Evolutionary conservation across 2,888 invertebrate species (phyloP).

Genomic region (Ptychoptera albimana): DNA sequence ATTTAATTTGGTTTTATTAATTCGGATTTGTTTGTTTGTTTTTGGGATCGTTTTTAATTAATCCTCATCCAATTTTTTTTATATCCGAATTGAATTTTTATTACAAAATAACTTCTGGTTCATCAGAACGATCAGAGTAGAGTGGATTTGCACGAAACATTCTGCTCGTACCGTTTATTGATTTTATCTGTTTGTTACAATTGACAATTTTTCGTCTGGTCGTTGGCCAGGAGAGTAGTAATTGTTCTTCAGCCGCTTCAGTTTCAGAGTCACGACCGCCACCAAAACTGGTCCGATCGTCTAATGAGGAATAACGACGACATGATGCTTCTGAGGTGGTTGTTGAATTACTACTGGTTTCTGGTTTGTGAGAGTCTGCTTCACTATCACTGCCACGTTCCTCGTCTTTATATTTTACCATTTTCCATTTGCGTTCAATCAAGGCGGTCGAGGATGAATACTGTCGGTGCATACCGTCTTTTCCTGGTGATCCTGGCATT

Average conservation of each 20-base stretch:
- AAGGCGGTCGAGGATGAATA: constrained; percentile 30
- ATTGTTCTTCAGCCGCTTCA: constrained; percentile 30
- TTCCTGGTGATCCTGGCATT: constrained; percentile 21
- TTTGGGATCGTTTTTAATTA: too few species aligned
- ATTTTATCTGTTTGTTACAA: constrained; percentile 7
- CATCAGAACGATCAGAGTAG: constrained; percentile 11
- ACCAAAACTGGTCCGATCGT: constrained; percentile 15
- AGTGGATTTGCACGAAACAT: constrained; percentile 9
- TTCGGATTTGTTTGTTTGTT: too few species aligned
- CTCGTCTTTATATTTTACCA: constrained; percentile 15
- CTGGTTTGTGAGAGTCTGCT: constrained; percentile 13
- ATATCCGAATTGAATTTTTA: not conserved
- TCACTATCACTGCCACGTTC: constrained; percentile 13
- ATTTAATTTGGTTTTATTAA: too few species aligned
- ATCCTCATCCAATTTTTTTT: too few species aligned
- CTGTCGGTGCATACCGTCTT: constrained; percentile 21
- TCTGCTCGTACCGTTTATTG: constrained; percentile 6
- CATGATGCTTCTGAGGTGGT: constrained; percentile 25
- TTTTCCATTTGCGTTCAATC: constrained; percentile 28
- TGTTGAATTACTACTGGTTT: constrained; percentile 34
- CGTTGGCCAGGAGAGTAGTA: constrained; percentile 39
- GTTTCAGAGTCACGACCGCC: constrained; percentile 22
- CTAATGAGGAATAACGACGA: constrained; percentile 27
- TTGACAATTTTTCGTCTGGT: constrained; percentile 19
- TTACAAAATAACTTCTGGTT: constrained; percentile 11